phyloP scores from a whole-genome alignment of 2,888 invertebrate species.

The Diplazon laetatorius region DNA sequence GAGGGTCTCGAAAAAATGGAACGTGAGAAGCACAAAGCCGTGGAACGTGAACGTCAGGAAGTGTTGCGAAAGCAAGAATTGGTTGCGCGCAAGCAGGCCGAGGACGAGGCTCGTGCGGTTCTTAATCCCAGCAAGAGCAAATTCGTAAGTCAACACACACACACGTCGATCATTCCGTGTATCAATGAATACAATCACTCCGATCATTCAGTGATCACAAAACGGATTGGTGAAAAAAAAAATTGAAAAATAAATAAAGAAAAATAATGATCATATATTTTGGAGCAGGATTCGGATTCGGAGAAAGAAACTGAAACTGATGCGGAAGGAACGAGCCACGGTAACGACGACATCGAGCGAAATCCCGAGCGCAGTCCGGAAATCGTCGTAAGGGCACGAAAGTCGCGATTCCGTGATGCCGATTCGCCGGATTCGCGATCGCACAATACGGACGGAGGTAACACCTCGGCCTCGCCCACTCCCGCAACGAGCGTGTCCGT shows the following conservation, averaged over 20 bases:
- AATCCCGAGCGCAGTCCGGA: constrained; percentile 77
- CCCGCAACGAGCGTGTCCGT: constrained; percentile 74
- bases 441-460: constrained; percentile 73
- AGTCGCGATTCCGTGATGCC: constrained; percentile 81
- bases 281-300: constrained; percentile 82
- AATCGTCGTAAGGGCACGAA: constrained; percentile 77
- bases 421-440: constrained; percentile 77
- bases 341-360: constrained; percentile 71
- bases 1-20: constrained; percentile 99
- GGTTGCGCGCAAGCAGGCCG: constrained; percentile 84
- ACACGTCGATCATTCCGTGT: too few relatives aligned
- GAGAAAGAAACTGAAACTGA: constrained; percentile 81
- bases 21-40: constrained; percentile 93
- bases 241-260: neutral
- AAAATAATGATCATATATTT: too few relatives aligned
- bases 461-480: constrained; percentile 61
- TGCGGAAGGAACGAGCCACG: constrained; percentile 68
- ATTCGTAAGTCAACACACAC: constrained; percentile 83
- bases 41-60: constrained; percentile 90
- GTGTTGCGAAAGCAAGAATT: constrained; percentile 86
- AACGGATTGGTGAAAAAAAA: neutral
- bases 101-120: constrained; percentile 83
- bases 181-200: too few relatives aligned
- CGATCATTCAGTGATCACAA: too few relatives aligned
- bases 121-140: constrained; percentile 84